Percentiles rank a stretch among this genome's conserved stretches.
phyloP scores from a whole-genome alignment of 1,140 invertebrate genomes.

The Calosoma granatense region DNA sequence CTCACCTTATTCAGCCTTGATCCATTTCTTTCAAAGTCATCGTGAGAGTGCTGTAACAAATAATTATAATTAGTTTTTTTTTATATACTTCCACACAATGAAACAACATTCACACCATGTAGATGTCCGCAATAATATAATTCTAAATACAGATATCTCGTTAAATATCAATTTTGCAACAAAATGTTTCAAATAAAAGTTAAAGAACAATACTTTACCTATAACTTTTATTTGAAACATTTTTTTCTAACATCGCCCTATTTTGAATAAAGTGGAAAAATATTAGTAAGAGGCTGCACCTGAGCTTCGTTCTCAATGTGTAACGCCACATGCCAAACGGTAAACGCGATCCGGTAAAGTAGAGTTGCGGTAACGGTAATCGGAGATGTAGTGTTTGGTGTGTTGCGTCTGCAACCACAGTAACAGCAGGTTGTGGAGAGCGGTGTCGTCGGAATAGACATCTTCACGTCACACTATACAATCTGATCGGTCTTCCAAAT shows the following conservation, averaged over 20 bases:
- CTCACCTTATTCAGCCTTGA: constrained; percentile 34
- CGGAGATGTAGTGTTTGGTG: neutral
- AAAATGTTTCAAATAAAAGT: too few species aligned
- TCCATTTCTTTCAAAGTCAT: constrained; percentile 30
- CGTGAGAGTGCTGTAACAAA: constrained; percentile 38
- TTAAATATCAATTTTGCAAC: too few species aligned
- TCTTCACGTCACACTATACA: too few species aligned
- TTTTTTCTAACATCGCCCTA: too few species aligned
- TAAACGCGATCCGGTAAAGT: constrained; percentile 48
- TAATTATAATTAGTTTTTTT: constrained; percentile 18
- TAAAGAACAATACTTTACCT: too few species aligned
- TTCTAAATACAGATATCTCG: too few species aligned
- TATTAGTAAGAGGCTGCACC: constrained; percentile 14
- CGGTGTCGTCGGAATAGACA: neutral
- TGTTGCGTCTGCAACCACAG: neutral
- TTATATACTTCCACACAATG: too few species aligned
- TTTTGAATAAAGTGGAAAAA: too few species aligned
- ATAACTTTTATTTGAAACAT: neutral
- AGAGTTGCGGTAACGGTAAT: constrained; percentile 33
- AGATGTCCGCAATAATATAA: too few species aligned
- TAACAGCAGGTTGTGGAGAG: neutral
- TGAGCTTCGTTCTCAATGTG: constrained; percentile 40
- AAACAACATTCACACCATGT: too few species aligned
- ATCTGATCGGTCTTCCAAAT: too few species aligned
- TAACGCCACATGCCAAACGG: constrained; percentile 49